Conservation (phyloP, 2,113 vertebrate genomes). For the Solea solea region DNA sequence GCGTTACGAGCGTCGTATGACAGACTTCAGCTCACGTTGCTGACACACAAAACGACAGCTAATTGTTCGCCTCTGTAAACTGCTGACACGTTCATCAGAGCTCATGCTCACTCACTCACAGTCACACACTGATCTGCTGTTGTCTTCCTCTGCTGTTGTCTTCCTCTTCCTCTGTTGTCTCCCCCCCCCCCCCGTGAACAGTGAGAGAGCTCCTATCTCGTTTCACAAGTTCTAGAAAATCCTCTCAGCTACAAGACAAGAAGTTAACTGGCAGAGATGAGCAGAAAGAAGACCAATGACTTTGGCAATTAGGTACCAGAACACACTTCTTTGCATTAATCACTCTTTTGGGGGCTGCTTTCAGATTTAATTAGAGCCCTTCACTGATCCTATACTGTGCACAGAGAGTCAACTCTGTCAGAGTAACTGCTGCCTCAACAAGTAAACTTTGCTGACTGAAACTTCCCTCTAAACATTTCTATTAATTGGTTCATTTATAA, state of each 20-base stretch:
- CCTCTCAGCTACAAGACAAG: not conserved
- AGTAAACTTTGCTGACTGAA: not conserved
- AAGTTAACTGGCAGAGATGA: not conserved
- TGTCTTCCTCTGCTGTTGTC: too few species aligned
- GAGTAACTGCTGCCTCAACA: not conserved
- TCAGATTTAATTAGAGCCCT: conserved; percentile 50
- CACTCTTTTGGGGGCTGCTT: conserved; percentile 14
- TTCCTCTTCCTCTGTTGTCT: too few species aligned
- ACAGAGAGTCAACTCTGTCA: not conserved
- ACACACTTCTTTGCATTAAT: conserved; percentile 12
- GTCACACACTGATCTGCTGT: not conserved
- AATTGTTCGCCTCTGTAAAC: not conserved
- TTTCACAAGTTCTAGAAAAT: conserved; percentile 15
- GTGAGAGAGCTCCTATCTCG: conserved; percentile 7
- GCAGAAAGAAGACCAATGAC: conserved; percentile 7
- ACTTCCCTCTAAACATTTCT: not conserved
- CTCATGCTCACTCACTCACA: not conserved
- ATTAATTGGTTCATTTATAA: too few species aligned
- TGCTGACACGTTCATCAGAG: conserved; percentile 12
- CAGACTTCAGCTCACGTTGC: conserved; percentile 35
- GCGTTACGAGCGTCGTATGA: conserved; percentile 20
- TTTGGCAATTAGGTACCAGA: not conserved
- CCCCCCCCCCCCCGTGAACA: too few species aligned
- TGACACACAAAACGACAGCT: conserved; percentile 4
- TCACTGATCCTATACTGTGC: conserved; percentile 4